These are phyloP conservation scores for Leptopilina syphax DNA, from an alignment of 2,888 invertebrate species.

Conservation along the genomic window DNA sequence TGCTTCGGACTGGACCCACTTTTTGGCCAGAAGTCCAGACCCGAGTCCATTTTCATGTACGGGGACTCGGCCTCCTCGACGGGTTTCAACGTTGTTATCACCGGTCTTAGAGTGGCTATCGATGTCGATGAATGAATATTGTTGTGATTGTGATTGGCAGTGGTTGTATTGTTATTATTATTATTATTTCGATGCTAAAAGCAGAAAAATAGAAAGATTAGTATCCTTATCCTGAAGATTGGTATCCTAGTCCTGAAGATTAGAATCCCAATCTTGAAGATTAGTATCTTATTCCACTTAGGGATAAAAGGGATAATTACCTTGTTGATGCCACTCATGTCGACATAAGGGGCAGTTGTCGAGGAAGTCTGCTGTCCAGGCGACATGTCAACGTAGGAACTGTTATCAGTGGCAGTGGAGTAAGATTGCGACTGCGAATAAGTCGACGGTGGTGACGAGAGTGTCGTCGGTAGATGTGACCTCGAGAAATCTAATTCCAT, in stretches of 20 bases:
- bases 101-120: conserved; percentile 68
- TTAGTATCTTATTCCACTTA: not conserved
- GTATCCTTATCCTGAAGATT: not conserved
- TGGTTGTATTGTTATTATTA: conserved; percentile 71
- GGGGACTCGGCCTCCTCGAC: conserved; percentile 74
- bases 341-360: conserved; percentile 73
- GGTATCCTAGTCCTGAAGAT: not conserved
- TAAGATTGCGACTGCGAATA: conserved; percentile 70
- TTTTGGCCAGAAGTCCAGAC: conserved; percentile 70
- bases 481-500: conserved; percentile 89
- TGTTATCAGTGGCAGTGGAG: conserved; percentile 75
- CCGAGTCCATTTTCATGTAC: conserved; percentile 75
- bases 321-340: conserved; percentile 74
- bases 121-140: conserved; percentile 63
- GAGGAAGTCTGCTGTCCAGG: conserved; percentile 70
- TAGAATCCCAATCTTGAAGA: too few species aligned
- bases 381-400: conserved; percentile 78
- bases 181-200: conserved; percentile 72
- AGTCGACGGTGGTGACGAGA: conserved; percentile 70
- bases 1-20: conserved; percentile 75
- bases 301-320: not conserved
- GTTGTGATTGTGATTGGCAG: conserved; percentile 75
- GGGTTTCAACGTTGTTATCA: conserved; percentile 72
- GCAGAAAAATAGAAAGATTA: conserved; percentile 16
- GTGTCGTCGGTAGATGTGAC: conserved; percentile 66